These are phyloP conservation scores for Vireo griseus DNA, from an alignment of 2,797 vertebrate genomes.

Conservation along the genomic window DNA sequence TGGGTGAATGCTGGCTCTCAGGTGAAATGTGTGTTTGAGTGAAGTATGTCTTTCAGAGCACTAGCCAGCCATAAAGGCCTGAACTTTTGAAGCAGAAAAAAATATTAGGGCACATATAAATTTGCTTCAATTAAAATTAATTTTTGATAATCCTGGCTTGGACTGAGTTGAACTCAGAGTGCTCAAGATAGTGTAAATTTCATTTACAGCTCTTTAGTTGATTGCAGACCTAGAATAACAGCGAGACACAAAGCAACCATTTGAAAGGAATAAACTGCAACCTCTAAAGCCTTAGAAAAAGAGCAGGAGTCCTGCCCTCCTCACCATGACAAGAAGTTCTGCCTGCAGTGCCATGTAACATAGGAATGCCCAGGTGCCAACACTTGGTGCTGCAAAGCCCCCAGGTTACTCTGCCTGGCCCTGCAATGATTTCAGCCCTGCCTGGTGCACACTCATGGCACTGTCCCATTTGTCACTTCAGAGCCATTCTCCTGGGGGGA, in stretches of 20 bases:
- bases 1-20: not conserved
- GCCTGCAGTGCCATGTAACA: not conserved
- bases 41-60: not conserved
- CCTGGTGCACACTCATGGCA: not conserved
- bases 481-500: not conserved
- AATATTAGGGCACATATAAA: not conserved
- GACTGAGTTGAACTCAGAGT: not conserved
- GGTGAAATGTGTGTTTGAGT: not conserved
- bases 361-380: not conserved
- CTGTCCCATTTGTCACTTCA: not conserved
- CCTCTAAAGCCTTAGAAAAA: not conserved
- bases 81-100: not conserved
- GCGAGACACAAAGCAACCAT: not conserved
- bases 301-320: not conserved
- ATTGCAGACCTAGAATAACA: not conserved
- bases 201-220: not conserved
- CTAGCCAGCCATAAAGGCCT: not conserved
- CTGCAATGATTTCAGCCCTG: not conserved
- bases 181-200: not conserved
- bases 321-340: not conserved
- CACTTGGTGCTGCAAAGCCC: not conserved
- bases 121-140: not conserved
- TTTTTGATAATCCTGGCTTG: not conserved
- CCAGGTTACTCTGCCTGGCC: not conserved
- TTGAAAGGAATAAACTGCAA: not conserved